Conservation (phyloP, 1,140 invertebrate species). For the Pseudomyrmex flavicornis region DNA sequence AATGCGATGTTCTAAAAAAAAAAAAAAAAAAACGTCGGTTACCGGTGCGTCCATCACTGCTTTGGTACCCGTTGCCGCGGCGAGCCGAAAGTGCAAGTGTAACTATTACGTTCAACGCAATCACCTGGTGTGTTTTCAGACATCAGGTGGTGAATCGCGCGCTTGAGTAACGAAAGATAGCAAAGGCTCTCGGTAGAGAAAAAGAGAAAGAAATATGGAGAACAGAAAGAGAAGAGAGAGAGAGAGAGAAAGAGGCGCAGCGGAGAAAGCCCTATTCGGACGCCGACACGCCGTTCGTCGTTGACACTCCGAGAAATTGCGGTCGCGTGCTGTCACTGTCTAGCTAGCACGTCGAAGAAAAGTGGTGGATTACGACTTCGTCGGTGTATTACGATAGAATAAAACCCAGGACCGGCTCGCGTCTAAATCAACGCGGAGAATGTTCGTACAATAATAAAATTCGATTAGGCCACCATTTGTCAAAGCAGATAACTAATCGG, state of each 20-base stretch:
- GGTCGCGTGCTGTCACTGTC: conserved; percentile 61
- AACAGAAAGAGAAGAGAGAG: background rate
- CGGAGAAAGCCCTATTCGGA: conserved; percentile 36
- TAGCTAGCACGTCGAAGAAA: conserved; percentile 32
- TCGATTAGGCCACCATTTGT: background rate
- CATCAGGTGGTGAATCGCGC: conserved; percentile 58
- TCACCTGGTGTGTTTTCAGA: conserved; percentile 59
- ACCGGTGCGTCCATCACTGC: background rate
- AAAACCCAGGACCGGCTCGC: background rate
- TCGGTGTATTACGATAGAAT: background rate
- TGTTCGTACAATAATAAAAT: background rate
- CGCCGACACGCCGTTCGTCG: conserved; percentile 40
- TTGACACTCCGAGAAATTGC: conserved; percentile 70
- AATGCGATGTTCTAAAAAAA: too few relatives aligned
- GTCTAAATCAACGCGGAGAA: background rate
- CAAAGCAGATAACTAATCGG: background rate
- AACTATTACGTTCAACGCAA: conserved; percentile 69
- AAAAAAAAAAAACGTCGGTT: background rate
- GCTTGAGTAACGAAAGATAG: conserved; percentile 60
- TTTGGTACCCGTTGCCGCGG: background rate
- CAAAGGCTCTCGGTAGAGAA: conserved; percentile 23
- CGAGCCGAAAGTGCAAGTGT: conserved; percentile 67
- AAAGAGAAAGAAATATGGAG: background rate
- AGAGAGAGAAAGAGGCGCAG: conserved; percentile 38
- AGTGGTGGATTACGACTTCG: conserved; percentile 41